Evolutionary conservation across 64 coral and sea anemone genomes (phyloP), one percentile per base, ranked within the genome.

Genomic region (Montipora foliosa): DNA sequence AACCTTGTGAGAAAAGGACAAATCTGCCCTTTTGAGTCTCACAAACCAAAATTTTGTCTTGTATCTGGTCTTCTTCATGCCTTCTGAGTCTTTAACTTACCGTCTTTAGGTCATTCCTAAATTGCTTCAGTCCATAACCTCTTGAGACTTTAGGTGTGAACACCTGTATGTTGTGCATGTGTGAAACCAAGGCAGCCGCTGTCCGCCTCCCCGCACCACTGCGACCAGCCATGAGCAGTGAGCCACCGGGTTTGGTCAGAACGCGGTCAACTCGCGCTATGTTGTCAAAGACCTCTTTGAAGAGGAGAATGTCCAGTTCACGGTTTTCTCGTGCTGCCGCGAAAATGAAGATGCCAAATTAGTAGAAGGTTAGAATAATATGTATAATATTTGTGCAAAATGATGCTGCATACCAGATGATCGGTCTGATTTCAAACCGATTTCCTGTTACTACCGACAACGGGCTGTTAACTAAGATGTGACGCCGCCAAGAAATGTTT

Each of bases 201-300:
- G 98, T 99, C 68, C 98, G 81, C 37, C 98, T 92, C 44, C 98
- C 98, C n/a, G 96, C 98, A 50, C 98, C 98, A 77, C 98, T 99
- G 77, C 98, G 95, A 49, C 98, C 98, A 92, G 98, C 98, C 81
- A 99, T 86, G 5, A 99, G 85, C n/a, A 99, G 94, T 4, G 98
- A 99, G 53, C 98, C 98, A 16, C 98, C 98, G 81, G 95, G 92
- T 75, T 91, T 88, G 20, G 98, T 99, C 29, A 99, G 49, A 10
- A 92, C 91, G 68, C 98, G 98, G 52, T 99, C 98, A 72, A 99
- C 95, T 81, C 95, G 85, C 10, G 95, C 98, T 58, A 99, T 90
- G 67, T 99, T 99, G 53, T 99, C 98, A 61, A 99, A 80, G 5
- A 99, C 98, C 89, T 99, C 98, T 72, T 82, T 96, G 89, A 99